These are phyloP conservation scores for Diadegma fenestrale DNA, from an alignment of 2,888 invertebrate genomes.

Conservation along the genomic window DNA sequence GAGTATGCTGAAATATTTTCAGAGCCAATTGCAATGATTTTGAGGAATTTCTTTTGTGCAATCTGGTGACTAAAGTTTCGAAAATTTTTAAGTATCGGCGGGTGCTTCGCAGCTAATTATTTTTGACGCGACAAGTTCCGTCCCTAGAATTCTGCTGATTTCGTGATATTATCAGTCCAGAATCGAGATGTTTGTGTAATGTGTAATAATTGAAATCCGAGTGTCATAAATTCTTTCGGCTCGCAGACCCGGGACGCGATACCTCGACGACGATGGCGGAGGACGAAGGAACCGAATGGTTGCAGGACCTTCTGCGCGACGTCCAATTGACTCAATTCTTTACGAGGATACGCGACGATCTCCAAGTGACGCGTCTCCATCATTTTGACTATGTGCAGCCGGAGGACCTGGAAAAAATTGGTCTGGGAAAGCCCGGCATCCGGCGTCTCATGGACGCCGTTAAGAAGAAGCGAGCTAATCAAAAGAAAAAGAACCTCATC, in stretches of 20 bases:
- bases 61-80: background rate
- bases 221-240: background rate
- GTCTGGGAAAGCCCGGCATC: conserved; percentile 97
- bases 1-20: background rate
- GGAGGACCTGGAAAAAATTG: conserved; percentile 97
- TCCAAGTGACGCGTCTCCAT: conserved; percentile 95
- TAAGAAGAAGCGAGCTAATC: conserved; percentile 93
- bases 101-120: background rate
- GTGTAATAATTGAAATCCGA: too few species aligned
- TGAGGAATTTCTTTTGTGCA: background rate
- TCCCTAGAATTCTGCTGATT: background rate
- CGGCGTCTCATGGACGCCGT: conserved; percentile 96
- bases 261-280: conserved; percentile 82
- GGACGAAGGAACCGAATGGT: conserved; percentile 90
- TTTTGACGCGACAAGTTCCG: background rate
- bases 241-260: background rate
- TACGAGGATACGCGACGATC: conserved; percentile 94
- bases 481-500: conserved; percentile 93
- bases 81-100: background rate
- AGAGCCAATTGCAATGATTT: background rate
- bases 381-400: conserved; percentile 99
- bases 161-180: background rate
- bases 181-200: background rate
- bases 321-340: conserved; percentile 97
- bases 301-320: conserved; percentile 94